phyloP scores from a whole-genome alignment of 2,797 vertebrate genomes.

The Mus minutoides region DNA sequence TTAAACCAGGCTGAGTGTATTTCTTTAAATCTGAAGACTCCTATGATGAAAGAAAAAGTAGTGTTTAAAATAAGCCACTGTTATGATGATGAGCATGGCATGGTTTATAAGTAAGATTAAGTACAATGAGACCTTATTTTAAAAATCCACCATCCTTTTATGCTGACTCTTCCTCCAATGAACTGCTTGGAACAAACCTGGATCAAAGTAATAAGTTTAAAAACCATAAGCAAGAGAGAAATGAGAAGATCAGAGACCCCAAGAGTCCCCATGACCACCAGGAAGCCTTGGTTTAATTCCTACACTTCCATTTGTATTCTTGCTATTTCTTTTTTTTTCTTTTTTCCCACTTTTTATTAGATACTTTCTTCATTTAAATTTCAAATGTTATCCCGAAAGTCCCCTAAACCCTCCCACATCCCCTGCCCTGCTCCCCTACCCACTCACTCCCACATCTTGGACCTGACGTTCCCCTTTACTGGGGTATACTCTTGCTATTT shows the following conservation, averaged over 20 bases:
- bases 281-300: background rate
- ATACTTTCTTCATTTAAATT: too few species aligned
- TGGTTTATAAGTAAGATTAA: too few species aligned
- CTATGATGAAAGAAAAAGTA: background rate
- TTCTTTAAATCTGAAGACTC: background rate
- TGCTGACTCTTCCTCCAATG: background rate
- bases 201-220: background rate
- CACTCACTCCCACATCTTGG: too few species aligned
- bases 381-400: too few species aligned
- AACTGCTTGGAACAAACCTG: background rate
- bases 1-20: background rate
- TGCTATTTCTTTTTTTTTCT: too few species aligned
- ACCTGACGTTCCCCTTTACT: too few species aligned
- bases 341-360: too few species aligned
- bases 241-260: background rate
- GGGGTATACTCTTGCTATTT: background rate
- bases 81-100: background rate
- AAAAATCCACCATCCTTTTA: background rate
- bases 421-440: too few species aligned
- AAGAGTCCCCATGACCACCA: background rate
- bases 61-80: background rate
- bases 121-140: background rate
- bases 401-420: too few species aligned
- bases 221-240: background rate
- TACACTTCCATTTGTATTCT: background rate